Conservation (phyloP, 1,140 invertebrate genomes). For the Microplitis mediator region DNA sequence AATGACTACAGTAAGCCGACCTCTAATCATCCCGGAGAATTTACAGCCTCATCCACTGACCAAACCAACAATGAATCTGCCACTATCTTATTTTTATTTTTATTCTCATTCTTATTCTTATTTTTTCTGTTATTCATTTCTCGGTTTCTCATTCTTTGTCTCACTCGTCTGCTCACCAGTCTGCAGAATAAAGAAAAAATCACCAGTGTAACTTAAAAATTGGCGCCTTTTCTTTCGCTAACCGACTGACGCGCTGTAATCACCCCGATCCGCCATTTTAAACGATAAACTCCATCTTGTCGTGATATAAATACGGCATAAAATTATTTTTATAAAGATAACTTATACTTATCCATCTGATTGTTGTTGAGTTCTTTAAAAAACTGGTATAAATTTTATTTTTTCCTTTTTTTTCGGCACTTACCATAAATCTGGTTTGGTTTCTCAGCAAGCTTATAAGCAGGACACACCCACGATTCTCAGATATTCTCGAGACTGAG, state of each 20-base stretch:
- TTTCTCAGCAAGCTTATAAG: not conserved
- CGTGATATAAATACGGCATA: no score
- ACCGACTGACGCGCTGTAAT: constrained; percentile 27
- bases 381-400: not conserved
- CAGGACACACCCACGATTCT: not conserved
- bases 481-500: not conserved
- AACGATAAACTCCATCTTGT: no score
- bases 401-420: not conserved
- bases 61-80: constrained; percentile 7
- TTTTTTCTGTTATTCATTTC: no score
- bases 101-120: no score
- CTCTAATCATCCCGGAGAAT: constrained; percentile 45
- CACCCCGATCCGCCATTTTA: not conserved
- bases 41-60: constrained; percentile 35
- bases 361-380: not conserved
- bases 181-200: not conserved
- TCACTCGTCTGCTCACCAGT: constrained; percentile 1
- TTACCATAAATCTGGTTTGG: not conserved
- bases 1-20: constrained; percentile 31
- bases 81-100: no score
- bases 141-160: not conserved
- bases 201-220: not conserved
- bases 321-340: not conserved
- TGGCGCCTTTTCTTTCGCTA: constrained; percentile 13
- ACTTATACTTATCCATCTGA: no score